Base-by-base conservation (phyloP, 1,140 invertebrate species). In the Frieseomelitta varia region DNA sequence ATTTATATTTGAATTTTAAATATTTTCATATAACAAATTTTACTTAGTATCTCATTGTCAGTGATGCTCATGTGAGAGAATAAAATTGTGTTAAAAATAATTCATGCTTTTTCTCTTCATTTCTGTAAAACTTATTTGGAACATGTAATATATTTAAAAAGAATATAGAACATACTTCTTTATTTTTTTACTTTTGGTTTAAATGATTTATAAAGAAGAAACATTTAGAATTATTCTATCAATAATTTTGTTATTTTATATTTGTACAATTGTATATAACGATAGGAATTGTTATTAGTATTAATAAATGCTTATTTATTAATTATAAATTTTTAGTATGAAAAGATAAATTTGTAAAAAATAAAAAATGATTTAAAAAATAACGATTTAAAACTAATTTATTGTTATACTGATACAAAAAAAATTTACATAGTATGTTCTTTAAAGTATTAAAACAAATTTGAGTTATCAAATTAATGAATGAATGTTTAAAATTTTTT, bases 11-110 rank as follows among this genome's bases (percentile, higher is more conserved):
- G 30, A 74, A 74, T 56, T 73, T 73, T 51, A 8, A 21, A 56
- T 56, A 74, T 56, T 74, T 74, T 34, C 53, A 34, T 74, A 74
- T 24, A 74, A 74, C 24, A 51, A 71, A 51, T 6, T 71, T 71
- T 4, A 53, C 47, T 17, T 72, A 24, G 12, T 3, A 56, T 12
- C 10, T 51, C 53, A 14, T 21, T 55, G 19, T 55, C 27, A 71
- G n/a, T 34, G 11, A 74, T 74, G 11, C 47, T 73, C 24, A 21
- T 27, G 1, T 56, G 53, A 74, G 14, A 74, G n/a, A n/a, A 74
- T 74, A 74, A 30, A 74, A 74, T 12, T 74, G 24, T 34, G 19
- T 34, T 34, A 74, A 74, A 55, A 34, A 34, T 34, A 74, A 19
- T n/a, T 72, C 10, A 6, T 24, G 21, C 21, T 56, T 74, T 74